Evolutionary conservation across 2,113 vertebrate genomes (phyloP), one percentile per base, ranked within the genome.

Genomic region (Hyla sarda): DNA sequence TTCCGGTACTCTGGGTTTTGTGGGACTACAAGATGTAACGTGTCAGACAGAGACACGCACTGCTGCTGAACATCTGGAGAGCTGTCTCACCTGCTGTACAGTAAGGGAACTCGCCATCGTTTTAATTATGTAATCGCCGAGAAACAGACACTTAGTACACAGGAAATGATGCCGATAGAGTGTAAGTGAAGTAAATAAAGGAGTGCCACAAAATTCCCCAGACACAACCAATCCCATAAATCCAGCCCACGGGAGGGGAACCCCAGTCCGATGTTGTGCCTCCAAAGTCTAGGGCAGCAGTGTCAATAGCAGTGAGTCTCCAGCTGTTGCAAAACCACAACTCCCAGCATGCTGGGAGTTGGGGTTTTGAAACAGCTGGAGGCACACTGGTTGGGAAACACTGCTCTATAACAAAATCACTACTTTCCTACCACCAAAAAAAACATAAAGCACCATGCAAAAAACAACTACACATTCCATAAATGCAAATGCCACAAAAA

Each of bases 91-190:
- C 67, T 71, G 67, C 67, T 37, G 14, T 67, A 67, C 30, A 5
- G 28, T 67, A 13, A 67, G 5, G 2, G 28, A 37, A 10, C 56
- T 9, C 16, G 32, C 16, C 12, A 17, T 37, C 67, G 21, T 9
- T 21, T 79, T 56, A 65, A 32, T 16, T 10, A 79, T 60, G 50
- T 78, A 54, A 78, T 56, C 48, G 6, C 30, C 7, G 10, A 47
- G 48, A 28, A 25, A 34, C 41, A 71, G 45, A 32, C 67, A 72
- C 62, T 50, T 28, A 72, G 50, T 16, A 32, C 54, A 50, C 67
- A 54, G 82, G 82, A 83, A 83, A 73, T 56, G 67, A 28, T 23
- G 62, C 47, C 16, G 67, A 58, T 32, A 19, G 28, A 69, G 82
- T 37, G 80, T 48, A 13, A 50, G 17, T 9, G 12, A 13, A 37